Evolutionary conservation across 2,797 vertebrate genomes (phyloP), one percentile per base, ranked within the genome.

Genomic region (Holocentrus rufus): DNA sequence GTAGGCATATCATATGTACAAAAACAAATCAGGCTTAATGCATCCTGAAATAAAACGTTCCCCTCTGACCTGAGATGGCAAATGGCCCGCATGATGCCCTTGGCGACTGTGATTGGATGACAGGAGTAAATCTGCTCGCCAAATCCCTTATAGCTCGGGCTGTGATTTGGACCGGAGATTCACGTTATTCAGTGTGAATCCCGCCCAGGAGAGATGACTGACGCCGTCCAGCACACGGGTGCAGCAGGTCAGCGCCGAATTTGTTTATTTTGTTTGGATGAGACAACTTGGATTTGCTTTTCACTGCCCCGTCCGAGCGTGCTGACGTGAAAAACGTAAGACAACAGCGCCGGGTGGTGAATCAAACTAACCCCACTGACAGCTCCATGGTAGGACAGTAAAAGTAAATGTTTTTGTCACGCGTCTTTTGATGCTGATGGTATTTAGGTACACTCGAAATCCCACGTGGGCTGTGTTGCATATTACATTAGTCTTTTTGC

Each of bases 41-140:
- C 69, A 73, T 61, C 55, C 73, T 73, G 58, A 77, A 61, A 77
- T 76, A 71, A 85, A 86, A 52, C 64, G n/a, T 39, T 57, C 25
- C 39, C 23, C 22, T 42, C 7, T 55, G 17, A 44, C 36, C 10
- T 72, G 85, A 31, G 67, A 81, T 76, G 86, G 74, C 64, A 74
- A 58, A 70, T 42, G 53, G 65, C 63, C 56, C 65, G 10, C 61
- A 59, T 57, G 44, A 50, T 52, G 23, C 17, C 18, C 9, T 44
- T 7, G 62, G n/a, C 1, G 39, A 15, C 76, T 72, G 78, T 90
- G 88, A 94, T 94, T 94, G 92, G 93, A 84, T 68, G 70, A 71
- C 65, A 17, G 62, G 23, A 74, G 80, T 90, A 91, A 93, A 92
- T 90, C 90, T 88, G 59, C 74, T 70, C 69, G 75, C 60, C 62